Evolutionary conservation across 2,113 vertebrate genomes (phyloP).

Genomic region (Lagopus leucura): DNA sequence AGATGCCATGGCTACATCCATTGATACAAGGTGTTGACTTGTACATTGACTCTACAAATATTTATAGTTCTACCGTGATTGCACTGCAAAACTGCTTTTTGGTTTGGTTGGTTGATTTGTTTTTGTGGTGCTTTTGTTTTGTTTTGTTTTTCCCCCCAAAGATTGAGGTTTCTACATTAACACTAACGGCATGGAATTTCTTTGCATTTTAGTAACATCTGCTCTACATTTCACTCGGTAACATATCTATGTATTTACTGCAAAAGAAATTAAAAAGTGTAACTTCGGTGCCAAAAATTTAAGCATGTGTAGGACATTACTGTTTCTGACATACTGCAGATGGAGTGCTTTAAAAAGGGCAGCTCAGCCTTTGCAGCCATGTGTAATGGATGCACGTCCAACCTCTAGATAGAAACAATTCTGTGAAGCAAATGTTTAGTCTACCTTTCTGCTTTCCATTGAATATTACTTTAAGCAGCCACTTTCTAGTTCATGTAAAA

Average conservation of each 20-base stretch:
- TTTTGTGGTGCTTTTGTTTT: too few species aligned
- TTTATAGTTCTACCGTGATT: background rate
- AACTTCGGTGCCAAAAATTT: constrained; percentile 39
- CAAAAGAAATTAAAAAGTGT: constrained; percentile 35
- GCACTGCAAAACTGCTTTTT: background rate
- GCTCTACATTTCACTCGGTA: background rate
- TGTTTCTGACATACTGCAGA: constrained; percentile 49
- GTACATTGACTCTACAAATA: background rate
- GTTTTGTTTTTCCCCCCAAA: background rate
- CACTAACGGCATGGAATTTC: constrained; percentile 42
- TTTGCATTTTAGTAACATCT: constrained; percentile 57
- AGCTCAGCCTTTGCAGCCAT: constrained; percentile 27
- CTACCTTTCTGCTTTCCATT: constrained; percentile 21
- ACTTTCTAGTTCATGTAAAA: background rate
- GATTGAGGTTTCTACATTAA: constrained; percentile 6
- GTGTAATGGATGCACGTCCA: background rate
- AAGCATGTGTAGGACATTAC: constrained; percentile 17
- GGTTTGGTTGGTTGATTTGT: background rate
- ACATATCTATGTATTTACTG: constrained; percentile 30
- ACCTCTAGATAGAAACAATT: constrained; percentile 43
- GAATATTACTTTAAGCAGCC: background rate
- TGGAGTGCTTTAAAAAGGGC: constrained; percentile 14
- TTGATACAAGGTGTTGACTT: background rate
- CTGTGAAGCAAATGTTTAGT: constrained; percentile 37
- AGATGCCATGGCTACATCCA: constrained; percentile 43